Conservation (phyloP, 2,888 invertebrate genomes). For the Eupithecia inturbata region DNA sequence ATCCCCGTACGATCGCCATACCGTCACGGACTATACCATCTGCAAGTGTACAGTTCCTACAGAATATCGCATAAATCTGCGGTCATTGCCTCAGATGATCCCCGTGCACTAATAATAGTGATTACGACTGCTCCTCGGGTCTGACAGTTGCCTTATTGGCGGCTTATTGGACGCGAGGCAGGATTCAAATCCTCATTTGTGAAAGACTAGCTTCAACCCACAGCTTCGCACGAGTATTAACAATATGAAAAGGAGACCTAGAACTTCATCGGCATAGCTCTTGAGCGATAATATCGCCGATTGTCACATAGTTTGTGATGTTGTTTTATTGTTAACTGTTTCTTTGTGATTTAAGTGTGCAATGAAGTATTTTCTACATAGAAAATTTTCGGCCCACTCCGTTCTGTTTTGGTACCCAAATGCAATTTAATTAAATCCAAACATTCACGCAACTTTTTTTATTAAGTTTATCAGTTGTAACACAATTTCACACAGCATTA, state of each 20-base stretch:
- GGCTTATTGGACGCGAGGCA: not conserved
- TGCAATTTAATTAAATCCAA: too few relatives aligned
- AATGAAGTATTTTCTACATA: too few relatives aligned
- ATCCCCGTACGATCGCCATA: conserved; percentile 16
- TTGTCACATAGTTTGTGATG: too few relatives aligned
- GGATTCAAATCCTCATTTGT: not conserved
- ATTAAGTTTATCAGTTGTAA: too few relatives aligned
- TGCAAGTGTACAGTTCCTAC: conserved; percentile 10
- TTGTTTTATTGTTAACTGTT: too few relatives aligned
- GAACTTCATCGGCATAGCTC: not conserved
- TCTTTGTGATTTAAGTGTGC: too few relatives aligned
- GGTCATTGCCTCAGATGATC: conserved; percentile 23
- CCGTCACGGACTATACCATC: conserved; percentile 33
- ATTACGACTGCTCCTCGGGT: not conserved
- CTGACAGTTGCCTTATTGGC: conserved; percentile 1
- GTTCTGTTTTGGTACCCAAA: not conserved
- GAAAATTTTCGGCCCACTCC: too few relatives aligned
- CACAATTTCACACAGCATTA: too few relatives aligned
- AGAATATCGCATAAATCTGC: conserved; percentile 26
- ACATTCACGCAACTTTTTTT: too few relatives aligned
- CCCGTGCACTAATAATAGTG: conserved; percentile 3
- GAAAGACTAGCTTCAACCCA: not conserved
- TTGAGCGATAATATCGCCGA: not conserved
- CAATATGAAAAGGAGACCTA: not conserved
- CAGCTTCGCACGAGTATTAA: not conserved